These are phyloP conservation scores for Dinocampus coccinellae DNA, from an alignment of 2,888 invertebrate genomes.

Conservation along the genomic window DNA sequence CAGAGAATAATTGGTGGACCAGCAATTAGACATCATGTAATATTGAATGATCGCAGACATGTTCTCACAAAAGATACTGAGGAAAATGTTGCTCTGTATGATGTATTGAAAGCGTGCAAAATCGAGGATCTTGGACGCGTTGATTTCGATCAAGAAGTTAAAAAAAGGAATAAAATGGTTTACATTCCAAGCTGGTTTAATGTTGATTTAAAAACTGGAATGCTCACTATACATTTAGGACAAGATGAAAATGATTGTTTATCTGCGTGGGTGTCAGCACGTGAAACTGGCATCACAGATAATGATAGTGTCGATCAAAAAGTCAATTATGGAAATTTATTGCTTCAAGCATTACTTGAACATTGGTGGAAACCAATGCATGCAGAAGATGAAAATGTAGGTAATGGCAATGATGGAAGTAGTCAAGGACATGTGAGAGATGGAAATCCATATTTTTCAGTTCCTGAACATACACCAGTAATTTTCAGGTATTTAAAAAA, in stretches of 20 bases:
- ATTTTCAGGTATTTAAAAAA: conserved; percentile 83
- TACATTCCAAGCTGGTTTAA: conserved; percentile 99
- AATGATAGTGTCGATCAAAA: conserved; percentile 82
- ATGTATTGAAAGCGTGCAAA: conserved; percentile 89
- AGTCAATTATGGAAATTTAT: conserved; percentile 95
- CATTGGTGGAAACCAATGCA: conserved; percentile 88
- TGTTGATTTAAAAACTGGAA: conserved; percentile 98
- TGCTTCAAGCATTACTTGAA: conserved; percentile 94
- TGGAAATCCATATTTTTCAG: conserved; percentile 82
- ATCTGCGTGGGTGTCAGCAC: conserved; percentile 98
- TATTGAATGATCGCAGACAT: conserved; percentile 96
- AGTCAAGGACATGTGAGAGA: conserved; percentile 64
- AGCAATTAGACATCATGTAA: conserved; percentile 91
- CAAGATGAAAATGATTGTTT: conserved; percentile 98
- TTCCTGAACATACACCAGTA: conserved; percentile 95
- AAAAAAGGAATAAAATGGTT: conserved; percentile 91
- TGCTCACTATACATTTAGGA: conserved; percentile 96
- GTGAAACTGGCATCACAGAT: conserved; percentile 89
- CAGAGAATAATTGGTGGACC: conserved; percentile 86
- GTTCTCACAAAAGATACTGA: conserved; percentile 96
- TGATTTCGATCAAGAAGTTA: conserved; percentile 93
- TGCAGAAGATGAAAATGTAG: conserved; percentile 80
- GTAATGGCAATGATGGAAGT: conserved; percentile 73
- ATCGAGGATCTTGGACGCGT: conserved; percentile 91
- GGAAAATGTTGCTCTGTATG: conserved; percentile 90